phyloP scores from a whole-genome alignment of 2,888 invertebrate species.

The Sesia bembeciformis region DNA sequence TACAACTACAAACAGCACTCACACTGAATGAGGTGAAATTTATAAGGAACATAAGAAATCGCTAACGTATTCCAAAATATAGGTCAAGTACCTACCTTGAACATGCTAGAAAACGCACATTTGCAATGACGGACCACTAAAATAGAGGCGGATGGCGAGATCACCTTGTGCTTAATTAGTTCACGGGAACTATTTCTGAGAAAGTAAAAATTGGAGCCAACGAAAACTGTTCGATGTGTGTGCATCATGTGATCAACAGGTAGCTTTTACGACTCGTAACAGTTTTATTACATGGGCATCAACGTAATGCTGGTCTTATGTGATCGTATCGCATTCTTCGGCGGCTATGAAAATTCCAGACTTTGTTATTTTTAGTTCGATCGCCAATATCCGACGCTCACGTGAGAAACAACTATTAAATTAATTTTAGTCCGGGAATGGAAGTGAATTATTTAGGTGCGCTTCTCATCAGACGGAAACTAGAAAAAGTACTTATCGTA shows the following conservation, averaged over 20 bases:
- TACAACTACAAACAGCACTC: no score
- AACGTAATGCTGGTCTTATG: conserved; percentile 29
- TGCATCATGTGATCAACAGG: conserved; percentile 18
- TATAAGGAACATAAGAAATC: conserved; percentile 1
- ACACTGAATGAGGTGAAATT: no score
- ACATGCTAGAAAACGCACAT: conserved; percentile 29
- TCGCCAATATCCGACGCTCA: conserved; percentile 25
- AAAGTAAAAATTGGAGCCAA: conserved; percentile 16
- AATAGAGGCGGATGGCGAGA: conserved; percentile 27
- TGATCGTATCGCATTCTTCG: conserved; percentile 33
- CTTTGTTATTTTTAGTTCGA: conserved; percentile 38
- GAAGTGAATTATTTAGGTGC: conserved; percentile 22
- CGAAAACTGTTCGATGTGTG: conserved; percentile 18
- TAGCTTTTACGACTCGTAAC: conserved; percentile 30
- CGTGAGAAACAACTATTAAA: conserved; percentile 30
- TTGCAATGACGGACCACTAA: conserved; percentile 26
- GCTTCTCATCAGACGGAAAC: conserved; percentile 22
- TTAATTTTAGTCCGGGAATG: conserved; percentile 19
- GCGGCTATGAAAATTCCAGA: conserved; percentile 35
- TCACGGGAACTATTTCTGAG: conserved; percentile 17
- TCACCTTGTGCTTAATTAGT: conserved; percentile 52
- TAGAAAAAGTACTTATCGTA: conserved; percentile 18
- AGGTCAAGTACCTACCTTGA: conserved; percentile 38
- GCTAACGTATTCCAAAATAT: conserved; percentile 23
- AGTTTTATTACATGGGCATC: conserved; percentile 29